Evolutionary conservation across 2,888 invertebrate species (phyloP).

Genomic region (Elaeidobius kamerunicus): DNA sequence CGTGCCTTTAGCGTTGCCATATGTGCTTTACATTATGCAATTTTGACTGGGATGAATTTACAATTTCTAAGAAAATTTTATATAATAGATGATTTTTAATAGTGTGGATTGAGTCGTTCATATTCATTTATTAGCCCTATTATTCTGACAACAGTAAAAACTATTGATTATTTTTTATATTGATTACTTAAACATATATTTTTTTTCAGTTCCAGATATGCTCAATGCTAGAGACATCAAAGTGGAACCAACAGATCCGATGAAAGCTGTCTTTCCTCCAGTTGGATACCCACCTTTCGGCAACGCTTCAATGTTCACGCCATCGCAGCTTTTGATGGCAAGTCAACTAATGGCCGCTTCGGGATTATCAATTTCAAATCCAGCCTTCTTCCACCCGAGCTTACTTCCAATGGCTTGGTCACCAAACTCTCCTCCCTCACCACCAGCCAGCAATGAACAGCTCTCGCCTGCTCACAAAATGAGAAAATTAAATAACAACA

Average conservation of each 20-base stretch:
- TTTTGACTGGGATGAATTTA: too few species aligned
- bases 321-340: conserved; percentile 53
- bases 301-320: conserved; percentile 50
- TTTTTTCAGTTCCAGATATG: conserved; percentile 43
- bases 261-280: conserved; percentile 56
- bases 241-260: conserved; percentile 55
- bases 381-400: conserved; percentile 63
- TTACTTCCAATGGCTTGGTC: conserved; percentile 54
- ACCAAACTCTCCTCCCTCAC: conserved; percentile 40
- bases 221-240: conserved; percentile 47
- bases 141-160: too few species aligned
- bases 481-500: conserved; percentile 44
- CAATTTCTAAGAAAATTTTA: too few species aligned
- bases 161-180: background rate
- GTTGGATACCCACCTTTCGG: conserved; percentile 54
- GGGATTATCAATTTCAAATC: conserved; percentile 57
- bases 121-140: too few species aligned
- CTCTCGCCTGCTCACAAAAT: conserved; percentile 46
- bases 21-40: background rate
- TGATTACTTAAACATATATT: background rate
- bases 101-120: too few species aligned
- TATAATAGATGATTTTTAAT: too few species aligned
- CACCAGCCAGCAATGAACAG: conserved; percentile 46
- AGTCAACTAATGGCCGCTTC: conserved; percentile 56
- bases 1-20: background rate